A percentile compares a stretch with the other conserved stretches of the same genome.
Conservation (phyloP, 1,140 invertebrate genomes). For the Drosophila burlai region DNA sequence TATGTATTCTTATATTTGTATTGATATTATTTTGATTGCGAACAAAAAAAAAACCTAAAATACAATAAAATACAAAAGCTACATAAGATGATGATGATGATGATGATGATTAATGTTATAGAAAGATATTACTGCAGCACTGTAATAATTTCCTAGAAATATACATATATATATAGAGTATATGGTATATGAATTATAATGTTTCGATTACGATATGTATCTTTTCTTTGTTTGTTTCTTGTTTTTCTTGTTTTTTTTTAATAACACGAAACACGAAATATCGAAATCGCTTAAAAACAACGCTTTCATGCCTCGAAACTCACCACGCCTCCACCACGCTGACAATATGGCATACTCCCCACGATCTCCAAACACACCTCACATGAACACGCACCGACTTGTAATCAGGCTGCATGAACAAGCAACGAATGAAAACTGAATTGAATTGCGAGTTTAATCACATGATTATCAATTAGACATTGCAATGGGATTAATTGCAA, state of each 20-base stretch:
- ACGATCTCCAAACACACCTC: constrained; percentile 34
- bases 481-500: constrained; percentile 10
- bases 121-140: constrained; percentile 25
- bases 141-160: constrained; percentile 14
- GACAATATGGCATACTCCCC: constrained; percentile 8
- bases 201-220: constrained; percentile 68
- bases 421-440: constrained; percentile 73
- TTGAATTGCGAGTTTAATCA: constrained; percentile 59
- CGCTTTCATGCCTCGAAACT: constrained; percentile 53
- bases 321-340: constrained; percentile 59
- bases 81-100: neutral
- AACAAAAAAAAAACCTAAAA: constrained; percentile 22
- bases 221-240: constrained; percentile 74
- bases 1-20: constrained; percentile 33
- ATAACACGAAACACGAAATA: constrained; percentile 34
- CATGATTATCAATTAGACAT: constrained; percentile 11
- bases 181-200: constrained; percentile 66
- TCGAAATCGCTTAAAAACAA: constrained; percentile 44
- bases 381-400: constrained; percentile 2
- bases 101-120: neutral
- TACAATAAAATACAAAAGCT: constrained; percentile 46
- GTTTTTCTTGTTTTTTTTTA: constrained; percentile 59
- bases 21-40: constrained; percentile 46
- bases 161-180: constrained; percentile 46
- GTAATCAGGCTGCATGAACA: constrained; percentile 72